These are phyloP conservation scores for Anthopleura xanthogrammica DNA, from an alignment of 92 coral and sea anemone genomes.

Conservation along the genomic window DNA sequence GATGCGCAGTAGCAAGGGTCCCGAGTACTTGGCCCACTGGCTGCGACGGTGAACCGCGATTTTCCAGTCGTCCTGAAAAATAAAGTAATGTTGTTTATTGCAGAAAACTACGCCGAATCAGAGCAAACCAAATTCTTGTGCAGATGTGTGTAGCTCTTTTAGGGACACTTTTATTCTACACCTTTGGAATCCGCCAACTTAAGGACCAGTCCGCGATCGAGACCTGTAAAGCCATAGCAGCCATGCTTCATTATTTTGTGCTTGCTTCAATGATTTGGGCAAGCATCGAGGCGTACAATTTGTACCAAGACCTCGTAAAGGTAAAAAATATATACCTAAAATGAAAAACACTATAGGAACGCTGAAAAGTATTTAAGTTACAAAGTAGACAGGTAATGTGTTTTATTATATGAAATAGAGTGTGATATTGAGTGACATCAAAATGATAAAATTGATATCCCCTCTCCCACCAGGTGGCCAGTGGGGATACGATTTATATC, in stretches of 20 bases:
- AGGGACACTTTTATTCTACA: constrained; percentile 69
- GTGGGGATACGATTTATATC: too few species aligned
- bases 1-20: too few species aligned
- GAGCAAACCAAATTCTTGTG: constrained; percentile 83
- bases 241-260: constrained; percentile 80
- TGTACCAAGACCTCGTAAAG: constrained; percentile 94
- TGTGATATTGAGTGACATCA: too few species aligned
- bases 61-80: background rate
- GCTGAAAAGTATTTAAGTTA: too few species aligned
- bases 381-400: too few species aligned
- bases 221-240: constrained; percentile 62
- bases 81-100: background rate
- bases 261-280: constrained; percentile 86
- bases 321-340: background rate
- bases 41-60: background rate
- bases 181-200: constrained; percentile 63
- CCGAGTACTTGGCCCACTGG: background rate
- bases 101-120: constrained; percentile 83
- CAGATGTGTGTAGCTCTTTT: constrained; percentile 77
- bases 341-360: too few species aligned
- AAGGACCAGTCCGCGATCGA: constrained; percentile 42
- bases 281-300: constrained; percentile 89
- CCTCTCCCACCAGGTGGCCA: too few species aligned
- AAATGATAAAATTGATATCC: too few species aligned
- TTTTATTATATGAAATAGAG: too few species aligned